Percentiles rank a stretch among this genome's conserved stretches.
phyloP scores from a whole-genome alignment of 2,113 vertebrate species.

The Deroptyus accipitrinus region DNA sequence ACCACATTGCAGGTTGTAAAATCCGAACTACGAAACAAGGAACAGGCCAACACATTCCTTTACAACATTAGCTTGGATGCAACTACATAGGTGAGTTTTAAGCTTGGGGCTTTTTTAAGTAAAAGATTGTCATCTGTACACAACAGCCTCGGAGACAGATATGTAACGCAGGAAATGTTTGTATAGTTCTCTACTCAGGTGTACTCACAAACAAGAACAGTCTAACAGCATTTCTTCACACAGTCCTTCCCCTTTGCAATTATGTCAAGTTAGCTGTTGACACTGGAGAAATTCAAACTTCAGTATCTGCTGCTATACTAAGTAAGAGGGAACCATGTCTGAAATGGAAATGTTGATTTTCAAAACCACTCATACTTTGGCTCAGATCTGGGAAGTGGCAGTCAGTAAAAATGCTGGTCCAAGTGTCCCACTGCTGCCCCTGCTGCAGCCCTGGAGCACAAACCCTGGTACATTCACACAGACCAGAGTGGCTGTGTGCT shows the following conservation, averaged over 20 bases:
- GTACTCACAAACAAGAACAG: not conserved
- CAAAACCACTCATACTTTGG: not conserved
- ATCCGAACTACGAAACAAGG: not conserved
- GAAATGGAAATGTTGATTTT: not conserved
- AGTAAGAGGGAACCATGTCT: not conserved
- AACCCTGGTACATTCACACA: fast-evolving
- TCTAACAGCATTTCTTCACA: not conserved
- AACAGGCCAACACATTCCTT: not conserved
- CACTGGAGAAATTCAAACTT: not conserved
- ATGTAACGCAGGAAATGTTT: not conserved
- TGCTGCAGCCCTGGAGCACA: not conserved
- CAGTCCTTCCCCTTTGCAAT: not conserved
- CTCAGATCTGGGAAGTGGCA: not conserved
- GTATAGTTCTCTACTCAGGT: not conserved
- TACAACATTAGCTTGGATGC: not conserved
- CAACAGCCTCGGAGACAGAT: not conserved
- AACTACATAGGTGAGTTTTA: not conserved
- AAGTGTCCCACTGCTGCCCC: not conserved
- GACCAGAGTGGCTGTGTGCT: not conserved
- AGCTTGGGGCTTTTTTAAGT: not conserved
- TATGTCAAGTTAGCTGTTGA: not conserved
- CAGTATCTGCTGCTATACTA: not conserved
- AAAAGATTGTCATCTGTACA: not conserved
- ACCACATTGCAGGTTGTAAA: not conserved
- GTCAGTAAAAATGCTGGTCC: not conserved